phyloP scores from a whole-genome alignment of 2,888 invertebrate species.

The Achlya flavicornis region DNA sequence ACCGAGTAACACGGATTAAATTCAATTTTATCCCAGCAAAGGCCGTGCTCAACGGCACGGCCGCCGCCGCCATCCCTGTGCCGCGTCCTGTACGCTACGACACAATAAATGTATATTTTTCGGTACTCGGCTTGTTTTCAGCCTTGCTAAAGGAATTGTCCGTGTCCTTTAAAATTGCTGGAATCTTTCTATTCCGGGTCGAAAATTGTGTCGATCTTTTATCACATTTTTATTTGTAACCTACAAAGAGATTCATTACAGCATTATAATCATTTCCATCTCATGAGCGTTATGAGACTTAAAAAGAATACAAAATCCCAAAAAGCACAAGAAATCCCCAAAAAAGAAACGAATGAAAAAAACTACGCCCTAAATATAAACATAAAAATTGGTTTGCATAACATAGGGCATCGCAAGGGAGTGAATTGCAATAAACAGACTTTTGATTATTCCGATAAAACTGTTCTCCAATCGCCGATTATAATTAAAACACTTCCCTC shows the following conservation, averaged over 20 bases:
- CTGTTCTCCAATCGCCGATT: background rate
- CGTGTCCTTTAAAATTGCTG: slow-evolving; percentile 2
- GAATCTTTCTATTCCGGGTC: background rate
- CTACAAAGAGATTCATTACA: background rate
- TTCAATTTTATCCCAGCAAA: slow-evolving; percentile 37
- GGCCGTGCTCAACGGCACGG: slow-evolving; percentile 15
- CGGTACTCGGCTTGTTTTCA: slow-evolving; percentile 6
- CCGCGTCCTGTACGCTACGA: background rate
- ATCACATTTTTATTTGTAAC: background rate
- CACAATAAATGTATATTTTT: slow-evolving; percentile 5
- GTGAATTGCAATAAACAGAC: slow-evolving; percentile 4
- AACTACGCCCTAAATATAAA: background rate
- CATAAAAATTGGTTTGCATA: background rate
- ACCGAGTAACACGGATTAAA: slow-evolving; percentile 35
- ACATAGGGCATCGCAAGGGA: background rate
- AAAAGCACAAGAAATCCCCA: background rate
- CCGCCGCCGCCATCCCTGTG: background rate
- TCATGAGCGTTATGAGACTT: too few species aligned
- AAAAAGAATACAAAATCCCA: too few species aligned
- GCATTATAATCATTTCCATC: too few species aligned
- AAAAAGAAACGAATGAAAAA: too few species aligned
- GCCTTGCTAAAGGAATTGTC: slow-evolving; percentile 3
- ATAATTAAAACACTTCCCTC: slow-evolving; percentile 13
- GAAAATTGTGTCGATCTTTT: slow-evolving; percentile 1
- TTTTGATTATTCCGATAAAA: slow-evolving; percentile 9